Base-by-base conservation (phyloP, 2,797 vertebrate genomes). In the Percopsis omiscomaycus region DNA sequence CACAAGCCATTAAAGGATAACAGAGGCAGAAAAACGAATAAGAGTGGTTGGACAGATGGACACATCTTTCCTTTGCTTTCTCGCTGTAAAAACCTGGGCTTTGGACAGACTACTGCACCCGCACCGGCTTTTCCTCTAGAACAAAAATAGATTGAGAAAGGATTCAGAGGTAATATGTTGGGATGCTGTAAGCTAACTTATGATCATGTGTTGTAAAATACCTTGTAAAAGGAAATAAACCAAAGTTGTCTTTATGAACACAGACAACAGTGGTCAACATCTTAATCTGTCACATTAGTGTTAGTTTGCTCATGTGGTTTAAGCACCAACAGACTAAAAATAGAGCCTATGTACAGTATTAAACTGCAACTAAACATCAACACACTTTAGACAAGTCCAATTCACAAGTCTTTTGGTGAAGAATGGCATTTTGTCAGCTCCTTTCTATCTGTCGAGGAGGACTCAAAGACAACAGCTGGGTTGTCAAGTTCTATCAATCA, bases 401-500 rank as follows among this genome's bases (percentile, higher is more conserved):
- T 37, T 5, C 37, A 84, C 37, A 84, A 69, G 70, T 79, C 80
- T 85, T 85, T 86, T 86, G 83, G 86, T 81, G 78, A 80, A 73
- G 74, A 77, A 89, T 74, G 73, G 66, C 73, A 78, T 76, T 82
- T 87, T 71, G 77, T 72, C 71, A 78, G 71, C 75, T 84, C 74
- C 69, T 82, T 84, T 84, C 83, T 79, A 74, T 87, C 83, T 89
- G 78, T 74, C 75, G 78, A 74, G 71, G 85, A 89, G 77, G 86
- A 82, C 75, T 85, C 83, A 86, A 88, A 79, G 81, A 84, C 85
- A 90, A 89, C 90, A 92, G 91, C 90, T 92, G 90, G 90, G 90
- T 71, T 86, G 85, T 88, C 83, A 29, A 37, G 80, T 76, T 81
- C 79, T 85, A 92, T 93, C 91, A 89, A 92, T 93, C 91, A 92